phyloP scores from a whole-genome alignment of 2,797 vertebrate genomes.

The Megalops cyprinoides region DNA sequence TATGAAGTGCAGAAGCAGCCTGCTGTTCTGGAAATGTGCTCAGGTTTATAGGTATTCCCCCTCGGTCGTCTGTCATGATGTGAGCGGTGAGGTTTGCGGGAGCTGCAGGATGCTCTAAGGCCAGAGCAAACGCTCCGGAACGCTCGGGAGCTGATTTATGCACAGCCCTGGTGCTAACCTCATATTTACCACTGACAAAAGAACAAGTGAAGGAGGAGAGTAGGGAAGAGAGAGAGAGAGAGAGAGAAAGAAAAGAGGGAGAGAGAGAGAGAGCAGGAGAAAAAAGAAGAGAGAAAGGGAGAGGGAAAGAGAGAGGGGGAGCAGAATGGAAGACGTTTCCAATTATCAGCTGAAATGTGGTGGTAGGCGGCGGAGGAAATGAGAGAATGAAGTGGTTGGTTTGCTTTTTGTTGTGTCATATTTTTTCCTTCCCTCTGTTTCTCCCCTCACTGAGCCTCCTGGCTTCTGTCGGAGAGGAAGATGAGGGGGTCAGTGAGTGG shows the following conservation, averaged over 20 bases:
- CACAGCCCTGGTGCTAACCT: too few species aligned
- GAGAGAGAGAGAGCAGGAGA: constrained; percentile 37
- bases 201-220: too few species aligned
- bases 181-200: neutral
- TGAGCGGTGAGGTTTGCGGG: neutral
- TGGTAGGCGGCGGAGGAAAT: constrained; percentile 58
- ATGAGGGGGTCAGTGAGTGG: constrained; percentile 37
- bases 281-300: constrained; percentile 13
- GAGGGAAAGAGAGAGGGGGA: neutral
- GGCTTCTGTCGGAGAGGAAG: constrained; percentile 48
- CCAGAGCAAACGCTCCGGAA: too few species aligned
- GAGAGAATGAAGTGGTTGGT: constrained; percentile 64
- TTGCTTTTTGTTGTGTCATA: constrained; percentile 54
- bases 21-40: neutral
- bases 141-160: neutral
- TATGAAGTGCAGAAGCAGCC: neutral
- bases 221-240: constrained; percentile 38
- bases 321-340: constrained; percentile 57
- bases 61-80: neutral
- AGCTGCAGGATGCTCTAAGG: too few species aligned
- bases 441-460: constrained; percentile 16
- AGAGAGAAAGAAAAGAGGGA: constrained; percentile 24
- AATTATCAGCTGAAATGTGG: constrained; percentile 57
- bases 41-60: neutral
- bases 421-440: constrained; percentile 17